These are phyloP conservation scores for Athalia circularis DNA, from an alignment of 2,888 invertebrate genomes.

Conservation along the genomic window DNA sequence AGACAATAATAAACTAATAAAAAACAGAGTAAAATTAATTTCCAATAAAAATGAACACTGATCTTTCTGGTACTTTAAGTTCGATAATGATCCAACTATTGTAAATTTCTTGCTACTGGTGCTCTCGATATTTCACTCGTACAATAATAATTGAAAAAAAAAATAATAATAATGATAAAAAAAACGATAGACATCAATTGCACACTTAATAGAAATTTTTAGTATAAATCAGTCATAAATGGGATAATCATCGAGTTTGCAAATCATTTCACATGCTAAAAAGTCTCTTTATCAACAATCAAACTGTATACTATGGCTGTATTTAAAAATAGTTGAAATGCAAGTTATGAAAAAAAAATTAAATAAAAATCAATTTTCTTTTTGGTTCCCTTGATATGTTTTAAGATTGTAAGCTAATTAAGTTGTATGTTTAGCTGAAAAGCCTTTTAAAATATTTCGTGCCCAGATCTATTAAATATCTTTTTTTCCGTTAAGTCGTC, in stretches of 20 bases:
- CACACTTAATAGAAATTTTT: too few relatives aligned
- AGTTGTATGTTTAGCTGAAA: background rate
- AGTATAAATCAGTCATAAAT: too few relatives aligned
- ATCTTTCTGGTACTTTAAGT: background rate
- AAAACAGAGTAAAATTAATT: constrained; percentile 23
- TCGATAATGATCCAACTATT: background rate
- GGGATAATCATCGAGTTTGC: too few relatives aligned
- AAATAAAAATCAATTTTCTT: background rate
- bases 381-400: background rate
- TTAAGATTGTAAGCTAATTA: background rate
- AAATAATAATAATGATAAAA: background rate
- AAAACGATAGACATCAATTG: background rate
- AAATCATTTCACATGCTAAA: background rate
- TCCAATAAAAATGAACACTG: constrained; percentile 26
- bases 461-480: background rate
- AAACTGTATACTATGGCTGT: constrained; percentile 1
- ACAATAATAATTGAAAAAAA: background rate
- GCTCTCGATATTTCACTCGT: constrained; percentile 4
- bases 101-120: constrained; percentile 12
- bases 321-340: constrained; percentile 2
- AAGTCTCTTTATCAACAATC: background rate
- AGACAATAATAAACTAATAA: constrained; percentile 14
- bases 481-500: background rate
- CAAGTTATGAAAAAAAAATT: background rate
- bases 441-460: background rate